These are phyloP conservation scores for Teleogryllus oceanicus DNA, from an alignment of 2,888 invertebrate species.

Conservation along the genomic window DNA sequence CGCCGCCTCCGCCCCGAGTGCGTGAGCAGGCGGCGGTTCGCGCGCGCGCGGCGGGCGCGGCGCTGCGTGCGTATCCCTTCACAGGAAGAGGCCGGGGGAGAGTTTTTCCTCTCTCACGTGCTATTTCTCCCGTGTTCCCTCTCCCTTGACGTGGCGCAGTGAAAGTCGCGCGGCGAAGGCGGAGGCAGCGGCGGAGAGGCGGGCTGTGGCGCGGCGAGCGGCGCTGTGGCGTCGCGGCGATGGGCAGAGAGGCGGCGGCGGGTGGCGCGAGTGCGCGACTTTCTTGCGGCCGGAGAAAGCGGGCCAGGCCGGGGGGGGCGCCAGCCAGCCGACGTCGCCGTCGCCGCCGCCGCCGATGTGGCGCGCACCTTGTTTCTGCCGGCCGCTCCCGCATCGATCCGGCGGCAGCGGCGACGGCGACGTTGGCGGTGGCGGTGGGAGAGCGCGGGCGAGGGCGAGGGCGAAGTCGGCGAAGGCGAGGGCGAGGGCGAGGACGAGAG, in stretches of 20 bases:
- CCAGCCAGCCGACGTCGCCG: background rate
- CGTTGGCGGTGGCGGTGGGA: background rate
- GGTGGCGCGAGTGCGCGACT: background rate
- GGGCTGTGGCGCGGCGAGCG: too few species aligned
- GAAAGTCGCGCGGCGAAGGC: background rate
- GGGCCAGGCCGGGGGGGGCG: conserved; percentile 2
- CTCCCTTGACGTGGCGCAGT: background rate
- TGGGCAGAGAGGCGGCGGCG: background rate
- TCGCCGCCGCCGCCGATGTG: background rate
- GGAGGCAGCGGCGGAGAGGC: background rate
- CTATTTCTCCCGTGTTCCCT: background rate
- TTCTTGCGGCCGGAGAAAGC: conserved; percentile 4
- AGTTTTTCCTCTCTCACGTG: conserved; percentile 6
- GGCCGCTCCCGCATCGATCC: background rate
- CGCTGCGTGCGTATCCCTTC: too few species aligned
- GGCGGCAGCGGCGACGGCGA: background rate
- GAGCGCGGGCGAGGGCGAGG: background rate
- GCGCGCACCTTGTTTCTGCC: background rate
- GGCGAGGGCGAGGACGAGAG: too few species aligned
- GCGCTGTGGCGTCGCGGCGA: background rate
- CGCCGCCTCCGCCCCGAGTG: too few species aligned
- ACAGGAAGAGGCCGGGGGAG: too few species aligned
- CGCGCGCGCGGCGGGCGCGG: too few species aligned
- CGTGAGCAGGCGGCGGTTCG: too few species aligned
- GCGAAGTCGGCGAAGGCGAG: background rate